Base-by-base conservation (phyloP, 1,140 invertebrate genomes). In the Charaxes varanes region DNA sequence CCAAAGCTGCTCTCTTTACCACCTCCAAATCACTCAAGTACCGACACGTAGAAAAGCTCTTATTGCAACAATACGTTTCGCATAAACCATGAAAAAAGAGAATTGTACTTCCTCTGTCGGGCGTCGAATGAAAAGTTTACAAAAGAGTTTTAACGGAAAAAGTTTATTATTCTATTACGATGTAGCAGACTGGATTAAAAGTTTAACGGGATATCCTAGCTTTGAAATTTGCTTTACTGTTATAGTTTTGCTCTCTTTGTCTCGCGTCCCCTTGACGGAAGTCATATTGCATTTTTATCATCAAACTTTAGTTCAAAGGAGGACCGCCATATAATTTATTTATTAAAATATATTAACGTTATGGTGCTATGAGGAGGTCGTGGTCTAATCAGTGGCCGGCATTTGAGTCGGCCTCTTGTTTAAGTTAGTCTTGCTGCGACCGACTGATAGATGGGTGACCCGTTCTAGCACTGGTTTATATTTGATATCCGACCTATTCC, bases 151-250 rank as follows among this genome's bases (percentile, higher is more conserved):
- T 37, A 45, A 37, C 34, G 42, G 42, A 38, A 45, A 44, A 45
- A 45, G 28, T 45, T 45, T 45, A 45, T 45, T 45, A 45, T 45
- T 45, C 42, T 38, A 45, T 45, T 45, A 45, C 42, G 42, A 38
- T 38, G 43, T 40, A 34, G 43, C 43, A 19, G 30, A 46, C 35
- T 37, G 36, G 36, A 38, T 46, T 46, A 34, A 38, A 46, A 46
- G 28, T 46, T 40, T 40, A 40, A 46, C 18, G 13, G 36, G 36
- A 46, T 46, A 46, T 27, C 22, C 27, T 34, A 34, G 36, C 36
- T 46, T 26, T 28, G 10, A 46, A 33, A 34, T 40, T 28, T 27
- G 15, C 12, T 46, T 34, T 10, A 19, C 22, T 7, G 26, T 14
- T 28, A 12, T 7, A 7, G 3, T 24, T 28, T 28, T 28, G n/a